Evolutionary conservation across 2,113 vertebrate species (phyloP).

Genomic region (Maylandia zebra): DNA sequence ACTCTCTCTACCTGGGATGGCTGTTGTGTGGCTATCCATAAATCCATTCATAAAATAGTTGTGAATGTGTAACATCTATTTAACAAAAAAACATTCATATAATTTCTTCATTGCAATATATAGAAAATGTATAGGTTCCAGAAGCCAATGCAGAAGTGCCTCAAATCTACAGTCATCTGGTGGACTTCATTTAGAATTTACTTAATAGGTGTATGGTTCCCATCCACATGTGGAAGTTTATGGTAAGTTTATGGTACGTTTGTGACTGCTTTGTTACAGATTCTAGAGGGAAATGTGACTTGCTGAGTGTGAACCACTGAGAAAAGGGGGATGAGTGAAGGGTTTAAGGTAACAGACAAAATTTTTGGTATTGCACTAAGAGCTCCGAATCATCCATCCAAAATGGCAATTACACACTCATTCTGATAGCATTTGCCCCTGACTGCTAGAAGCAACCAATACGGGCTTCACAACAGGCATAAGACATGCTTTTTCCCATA

Average conservation of each 20-base stretch:
- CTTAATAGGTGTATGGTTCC: neutral
- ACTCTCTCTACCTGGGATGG: neutral
- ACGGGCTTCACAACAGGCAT: neutral
- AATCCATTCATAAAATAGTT: neutral
- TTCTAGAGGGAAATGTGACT: neutral
- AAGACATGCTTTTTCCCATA: neutral
- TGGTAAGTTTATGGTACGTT: neutral
- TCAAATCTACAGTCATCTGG: neutral
- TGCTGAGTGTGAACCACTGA: neutral
- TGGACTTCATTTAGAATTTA: neutral
- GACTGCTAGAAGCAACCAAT: neutral
- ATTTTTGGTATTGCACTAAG: accelerated
- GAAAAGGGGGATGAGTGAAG: neutral
- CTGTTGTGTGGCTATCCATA: neutral
- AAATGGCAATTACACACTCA: neutral
- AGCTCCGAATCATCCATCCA: neutral
- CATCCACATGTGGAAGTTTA: neutral
- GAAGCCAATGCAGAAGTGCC: neutral
- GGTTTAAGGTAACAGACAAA: neutral
- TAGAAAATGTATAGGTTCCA: neutral
- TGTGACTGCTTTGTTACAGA: neutral
- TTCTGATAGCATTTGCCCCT: neutral
- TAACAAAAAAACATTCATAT: neutral
- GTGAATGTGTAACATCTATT: neutral
- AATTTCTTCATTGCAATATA: neutral